phyloP scores from a whole-genome alignment of 37 sponge, comb jelly and placozoan species.

The Haliclona indistincta region DNA sequence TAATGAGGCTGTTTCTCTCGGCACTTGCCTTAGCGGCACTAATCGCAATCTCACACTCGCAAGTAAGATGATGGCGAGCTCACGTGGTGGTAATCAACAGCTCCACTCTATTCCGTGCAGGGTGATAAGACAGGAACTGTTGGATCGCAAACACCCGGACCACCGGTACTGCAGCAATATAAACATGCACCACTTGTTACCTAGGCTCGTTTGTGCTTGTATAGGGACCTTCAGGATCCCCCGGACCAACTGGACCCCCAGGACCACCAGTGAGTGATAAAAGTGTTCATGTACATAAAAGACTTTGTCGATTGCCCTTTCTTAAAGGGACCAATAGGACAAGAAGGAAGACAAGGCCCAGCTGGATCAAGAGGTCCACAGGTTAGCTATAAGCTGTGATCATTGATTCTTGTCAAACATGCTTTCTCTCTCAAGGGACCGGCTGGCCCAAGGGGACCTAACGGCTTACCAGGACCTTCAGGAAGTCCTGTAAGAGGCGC shows the following conservation, averaged over 20 bases:
- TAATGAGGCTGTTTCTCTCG: too few relatives aligned
- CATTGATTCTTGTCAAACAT: too few relatives aligned
- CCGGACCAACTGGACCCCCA: constrained; percentile 46
- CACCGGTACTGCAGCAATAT: background rate
- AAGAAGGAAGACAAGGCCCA: constrained; percentile 37
- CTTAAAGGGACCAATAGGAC: constrained; percentile 42
- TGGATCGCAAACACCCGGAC: too few relatives aligned
- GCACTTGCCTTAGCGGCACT: too few relatives aligned
- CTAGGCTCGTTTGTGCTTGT: background rate
- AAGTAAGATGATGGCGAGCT: too few relatives aligned
- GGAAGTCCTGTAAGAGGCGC: constrained; percentile 14
- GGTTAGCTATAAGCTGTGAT: too few relatives aligned
- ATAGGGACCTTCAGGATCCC: constrained; percentile 40
- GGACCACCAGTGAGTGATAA: constrained; percentile 30
- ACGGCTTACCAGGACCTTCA: constrained; percentile 22
- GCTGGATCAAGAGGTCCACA: constrained; percentile 24
- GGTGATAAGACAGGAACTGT: too few relatives aligned
- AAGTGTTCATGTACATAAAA: background rate
- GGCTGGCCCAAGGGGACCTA: constrained; percentile 15
- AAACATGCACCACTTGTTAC: background rate
- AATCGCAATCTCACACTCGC: too few relatives aligned
- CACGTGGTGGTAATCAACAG: too few relatives aligned
- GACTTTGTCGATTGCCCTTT: background rate
- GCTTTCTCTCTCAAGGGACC: too few relatives aligned
- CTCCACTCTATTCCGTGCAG: too few relatives aligned